A percentile compares a stretch with the other conserved stretches of the same genome.
Evolutionary conservation across 2,797 vertebrate species (phyloP).

Genomic region (Labeo calbasu): DNA sequence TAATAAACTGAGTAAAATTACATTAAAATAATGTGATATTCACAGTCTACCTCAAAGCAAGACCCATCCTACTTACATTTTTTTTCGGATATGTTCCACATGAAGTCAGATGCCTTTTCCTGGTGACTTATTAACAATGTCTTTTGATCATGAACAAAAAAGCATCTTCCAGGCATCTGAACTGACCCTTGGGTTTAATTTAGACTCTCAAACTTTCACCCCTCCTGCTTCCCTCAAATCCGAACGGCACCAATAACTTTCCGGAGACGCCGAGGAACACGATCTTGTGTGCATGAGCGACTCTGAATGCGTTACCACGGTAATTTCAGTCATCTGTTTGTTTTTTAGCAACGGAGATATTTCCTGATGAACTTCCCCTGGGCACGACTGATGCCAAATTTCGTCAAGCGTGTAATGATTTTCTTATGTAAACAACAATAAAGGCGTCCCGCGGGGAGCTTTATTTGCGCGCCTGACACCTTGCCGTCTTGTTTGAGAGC

Average conservation of each 20-base stretch:
- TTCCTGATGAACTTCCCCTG: slow-evolving; percentile 68
- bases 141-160: slow-evolving; percentile 24
- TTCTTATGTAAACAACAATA: slow-evolving; percentile 79
- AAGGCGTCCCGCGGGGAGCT: slow-evolving; percentile 69
- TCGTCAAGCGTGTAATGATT: slow-evolving; percentile 71
- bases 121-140: slow-evolving; percentile 1
- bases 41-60: neutral
- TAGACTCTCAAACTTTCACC: neutral
- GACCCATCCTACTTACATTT: neutral
- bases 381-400: slow-evolving; percentile 67
- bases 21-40: neutral
- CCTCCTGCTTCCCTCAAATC: neutral
- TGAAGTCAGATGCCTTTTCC: slow-evolving; percentile 4
- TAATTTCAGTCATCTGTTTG: slow-evolving; percentile 69
- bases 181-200: slow-evolving; percentile 38
- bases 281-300: slow-evolving; percentile 54
- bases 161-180: slow-evolving; percentile 16
- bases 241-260: neutral
- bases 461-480: slow-evolving; percentile 77
- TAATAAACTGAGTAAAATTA: neutral
- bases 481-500: slow-evolving; percentile 47
- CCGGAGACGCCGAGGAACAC: slow-evolving; percentile 37
- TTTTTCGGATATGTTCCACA: neutral
- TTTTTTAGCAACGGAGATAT: slow-evolving; percentile 68
- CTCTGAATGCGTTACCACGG: slow-evolving; percentile 70